Evolutionary conservation across 2,113 vertebrate genomes (phyloP).

Genomic region (Nerophis lumbriciformis): DNA sequence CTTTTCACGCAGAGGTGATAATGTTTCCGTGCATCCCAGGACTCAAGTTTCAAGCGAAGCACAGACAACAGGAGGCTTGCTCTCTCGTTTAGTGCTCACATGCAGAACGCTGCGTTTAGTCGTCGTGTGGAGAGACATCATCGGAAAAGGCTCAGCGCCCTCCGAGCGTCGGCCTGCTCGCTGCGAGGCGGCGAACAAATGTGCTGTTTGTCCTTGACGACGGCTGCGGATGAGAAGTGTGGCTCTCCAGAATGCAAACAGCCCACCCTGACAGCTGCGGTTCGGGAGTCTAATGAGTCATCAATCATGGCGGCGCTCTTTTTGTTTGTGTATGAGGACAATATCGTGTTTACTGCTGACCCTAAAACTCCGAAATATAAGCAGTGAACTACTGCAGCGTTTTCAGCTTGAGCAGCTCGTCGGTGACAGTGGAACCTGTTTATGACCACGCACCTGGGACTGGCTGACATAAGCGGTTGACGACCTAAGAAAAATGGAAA

Average conservation of each 20-base stretch:
- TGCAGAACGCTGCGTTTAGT: slow-evolving; percentile 22
- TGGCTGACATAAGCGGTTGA: too few species aligned
- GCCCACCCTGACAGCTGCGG: slow-evolving; percentile 23
- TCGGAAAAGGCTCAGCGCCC: not conserved
- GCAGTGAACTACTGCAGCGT: not conserved
- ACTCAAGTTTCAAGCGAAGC: slow-evolving; percentile 15
- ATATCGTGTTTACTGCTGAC: not conserved
- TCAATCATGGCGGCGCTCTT: slow-evolving; percentile 9
- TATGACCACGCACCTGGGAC: too few species aligned
- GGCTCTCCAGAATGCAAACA: slow-evolving; percentile 12
- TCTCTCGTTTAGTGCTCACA: slow-evolving; percentile 1
- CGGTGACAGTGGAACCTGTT: not conserved
- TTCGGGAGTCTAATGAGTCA: slow-evolving; percentile 23
- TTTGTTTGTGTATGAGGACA: not conserved
- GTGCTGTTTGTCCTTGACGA: slow-evolving; percentile 57
- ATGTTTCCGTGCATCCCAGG: slow-evolving; percentile 24
- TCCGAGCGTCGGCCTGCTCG: slow-evolving; percentile 18
- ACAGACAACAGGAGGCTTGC: not conserved
- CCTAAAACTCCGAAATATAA: not conserved
- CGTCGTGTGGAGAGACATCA: slow-evolving; percentile 5
- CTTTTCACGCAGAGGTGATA: slow-evolving; percentile 37
- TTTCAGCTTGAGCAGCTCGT: not conserved
- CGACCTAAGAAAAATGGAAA: too few species aligned
- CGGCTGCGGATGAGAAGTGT: slow-evolving; percentile 29
- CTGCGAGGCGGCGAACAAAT: slow-evolving; percentile 47